These are phyloP conservation scores for Sebastes variabilis DNA, from an alignment of 2,797 vertebrate species.

Conservation along the genomic window DNA sequence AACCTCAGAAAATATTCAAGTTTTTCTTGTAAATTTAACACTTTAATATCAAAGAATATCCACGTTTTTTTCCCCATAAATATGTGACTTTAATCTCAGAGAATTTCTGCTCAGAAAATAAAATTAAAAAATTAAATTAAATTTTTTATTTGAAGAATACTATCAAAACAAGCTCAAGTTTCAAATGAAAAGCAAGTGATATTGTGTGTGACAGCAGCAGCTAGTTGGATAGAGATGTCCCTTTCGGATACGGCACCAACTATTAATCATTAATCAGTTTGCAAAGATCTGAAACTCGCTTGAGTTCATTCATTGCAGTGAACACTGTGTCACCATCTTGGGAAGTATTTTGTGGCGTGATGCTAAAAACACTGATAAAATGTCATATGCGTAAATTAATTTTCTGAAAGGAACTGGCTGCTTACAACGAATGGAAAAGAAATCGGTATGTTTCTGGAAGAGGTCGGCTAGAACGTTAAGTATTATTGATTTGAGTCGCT, in stretches of 20 bases:
- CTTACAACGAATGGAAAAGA: background rate
- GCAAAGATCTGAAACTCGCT: background rate
- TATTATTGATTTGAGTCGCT: background rate
- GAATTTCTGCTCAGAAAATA: too few relatives aligned
- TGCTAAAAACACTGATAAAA: background rate
- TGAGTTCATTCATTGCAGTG: background rate
- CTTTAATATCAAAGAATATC: too few relatives aligned
- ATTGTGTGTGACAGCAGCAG: background rate
- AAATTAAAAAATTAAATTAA: accelerated
- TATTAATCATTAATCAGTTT: background rate
- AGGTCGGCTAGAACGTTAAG: background rate
- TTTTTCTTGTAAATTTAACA: too few relatives aligned
- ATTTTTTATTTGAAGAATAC: background rate
- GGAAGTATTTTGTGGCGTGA: background rate
- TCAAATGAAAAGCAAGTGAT: background rate
- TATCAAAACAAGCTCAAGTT: background rate
- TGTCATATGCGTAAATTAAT: background rate
- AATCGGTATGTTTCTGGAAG: background rate
- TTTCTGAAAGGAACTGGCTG: background rate
- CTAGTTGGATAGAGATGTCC: background rate
- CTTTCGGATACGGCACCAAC: background rate
- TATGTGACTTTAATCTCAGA: too few relatives aligned
- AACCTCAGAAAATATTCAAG: too few relatives aligned
- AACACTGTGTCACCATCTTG: background rate
- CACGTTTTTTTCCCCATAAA: too few relatives aligned